Evolutionary conservation across 2,113 vertebrate species (phyloP).

Genomic region (Equus przewalskii): DNA sequence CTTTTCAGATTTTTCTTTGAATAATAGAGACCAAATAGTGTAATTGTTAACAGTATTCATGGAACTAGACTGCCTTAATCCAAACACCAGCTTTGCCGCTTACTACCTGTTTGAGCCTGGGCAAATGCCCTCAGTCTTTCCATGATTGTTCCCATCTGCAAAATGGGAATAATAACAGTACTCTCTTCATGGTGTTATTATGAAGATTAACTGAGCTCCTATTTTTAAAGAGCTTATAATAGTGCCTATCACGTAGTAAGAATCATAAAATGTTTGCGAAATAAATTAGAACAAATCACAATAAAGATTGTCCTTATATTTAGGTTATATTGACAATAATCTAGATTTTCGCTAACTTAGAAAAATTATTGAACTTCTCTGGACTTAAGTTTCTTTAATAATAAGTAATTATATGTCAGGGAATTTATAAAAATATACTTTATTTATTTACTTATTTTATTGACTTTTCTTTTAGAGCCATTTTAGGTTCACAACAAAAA

Average conservation of each 20-base stretch:
- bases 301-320: neutral
- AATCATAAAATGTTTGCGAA: conserved; percentile 13
- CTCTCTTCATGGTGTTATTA: neutral
- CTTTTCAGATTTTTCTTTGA: conserved; percentile 50
- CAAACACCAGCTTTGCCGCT: neutral
- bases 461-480: neutral
- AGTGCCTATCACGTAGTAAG: neutral
- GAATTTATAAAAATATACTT: neutral
- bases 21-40: neutral
- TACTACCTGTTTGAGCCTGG: neutral
- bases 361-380: conserved; percentile 44
- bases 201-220: neutral
- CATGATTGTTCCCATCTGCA: neutral
- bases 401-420: conserved; percentile 10
- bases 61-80: neutral
- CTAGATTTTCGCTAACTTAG: neutral
- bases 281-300: conserved; percentile 57
- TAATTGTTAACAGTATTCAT: neutral
- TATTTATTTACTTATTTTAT: neutral
- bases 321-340: neutral
- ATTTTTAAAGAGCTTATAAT: conserved; percentile 20
- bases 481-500: neutral
- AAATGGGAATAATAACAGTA: neutral
- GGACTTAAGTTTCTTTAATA: neutral
- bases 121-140: neutral